phyloP scores from a whole-genome alignment of 2,113 vertebrate species.

The Peucedramus taeniatus region DNA sequence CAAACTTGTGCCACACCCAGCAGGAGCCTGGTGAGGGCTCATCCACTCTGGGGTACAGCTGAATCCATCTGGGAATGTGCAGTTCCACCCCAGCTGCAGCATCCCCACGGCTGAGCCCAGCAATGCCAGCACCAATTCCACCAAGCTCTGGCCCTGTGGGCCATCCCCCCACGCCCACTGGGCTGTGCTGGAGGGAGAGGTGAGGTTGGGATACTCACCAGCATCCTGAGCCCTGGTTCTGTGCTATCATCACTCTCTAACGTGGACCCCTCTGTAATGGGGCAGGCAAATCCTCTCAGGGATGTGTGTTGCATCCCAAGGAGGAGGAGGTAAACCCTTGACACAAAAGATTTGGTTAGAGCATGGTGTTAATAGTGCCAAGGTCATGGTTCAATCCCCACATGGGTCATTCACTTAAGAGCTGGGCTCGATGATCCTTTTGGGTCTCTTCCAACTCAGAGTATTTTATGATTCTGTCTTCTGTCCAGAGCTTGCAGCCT shows the following conservation, averaged over 20 bases:
- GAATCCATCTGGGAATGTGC: fast-evolving
- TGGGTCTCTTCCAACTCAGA: neutral
- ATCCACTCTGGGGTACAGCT: neutral
- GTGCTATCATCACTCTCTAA: neutral
- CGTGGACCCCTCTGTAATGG: fast-evolving
- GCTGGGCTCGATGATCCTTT: neutral
- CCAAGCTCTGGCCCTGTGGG: neutral
- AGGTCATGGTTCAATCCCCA: neutral
- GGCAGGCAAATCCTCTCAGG: neutral
- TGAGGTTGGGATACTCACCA: neutral
- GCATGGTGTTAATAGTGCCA: neutral
- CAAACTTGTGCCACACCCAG: neutral
- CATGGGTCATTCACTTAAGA: neutral
- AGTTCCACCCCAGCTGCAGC: neutral
- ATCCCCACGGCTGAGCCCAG: neutral
- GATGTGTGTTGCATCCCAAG: neutral
- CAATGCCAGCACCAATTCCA: fast-evolving
- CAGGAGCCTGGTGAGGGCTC: neutral
- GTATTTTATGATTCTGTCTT: neutral
- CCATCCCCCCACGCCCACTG: fast-evolving
- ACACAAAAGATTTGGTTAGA: neutral
- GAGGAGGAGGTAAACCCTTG: neutral
- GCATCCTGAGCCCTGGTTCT: fast-evolving
- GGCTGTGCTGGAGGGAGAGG: neutral
- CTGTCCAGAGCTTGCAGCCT: neutral